Evolutionary conservation across 2,797 vertebrate species (phyloP), one percentile per base, ranked within the genome.

Genomic region (Aselliscus stoliczkanus): DNA sequence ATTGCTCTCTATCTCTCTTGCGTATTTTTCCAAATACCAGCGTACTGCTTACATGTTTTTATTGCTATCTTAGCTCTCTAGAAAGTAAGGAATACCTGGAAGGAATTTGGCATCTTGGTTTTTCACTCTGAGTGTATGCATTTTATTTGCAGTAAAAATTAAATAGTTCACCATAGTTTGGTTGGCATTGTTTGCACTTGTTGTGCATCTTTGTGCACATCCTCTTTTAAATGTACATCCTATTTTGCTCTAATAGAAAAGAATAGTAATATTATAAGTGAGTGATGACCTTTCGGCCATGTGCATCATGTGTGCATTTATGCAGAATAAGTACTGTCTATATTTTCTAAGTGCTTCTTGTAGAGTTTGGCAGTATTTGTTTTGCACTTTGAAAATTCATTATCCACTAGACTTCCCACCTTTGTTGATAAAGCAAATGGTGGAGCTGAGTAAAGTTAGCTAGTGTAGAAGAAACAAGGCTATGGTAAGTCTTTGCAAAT

Each of bases 391-490:
- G 75, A 93, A 88, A 88, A 47, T 70, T 87, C 23, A 21, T 64
- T 85, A 79, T 62, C 29, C 34, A 14, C 15, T 92, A 76, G 58
- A 39, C 54, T 42, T 85, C 87, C 37, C 5, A 37, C 13, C 4
- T 96, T 85, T 80, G n/a, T 39, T 95, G 73, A 65, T 84, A 90
- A 95, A 76, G n/a, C 29, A 56, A 70, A 80, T 93, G 39, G 83
- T 93, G n/a, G 62, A 89, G 27, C 44, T 82, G 75, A 64, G 31
- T 77, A 37, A 62, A 58, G 15, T 76, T 88, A 56, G 56, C 50
- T 64, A 58, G 58, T 67, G 3, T 77, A 72, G 23, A 91, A 92
- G 25, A 94, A 62, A 60, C 52, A 62, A 85, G 50, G 20, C 18
- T 65, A 54, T 70, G 23, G 6, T 6, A 87, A 70, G 18, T 73